Conservation (phyloP, 1,140 invertebrate species). For the Amphibalanus amphitrite region DNA sequence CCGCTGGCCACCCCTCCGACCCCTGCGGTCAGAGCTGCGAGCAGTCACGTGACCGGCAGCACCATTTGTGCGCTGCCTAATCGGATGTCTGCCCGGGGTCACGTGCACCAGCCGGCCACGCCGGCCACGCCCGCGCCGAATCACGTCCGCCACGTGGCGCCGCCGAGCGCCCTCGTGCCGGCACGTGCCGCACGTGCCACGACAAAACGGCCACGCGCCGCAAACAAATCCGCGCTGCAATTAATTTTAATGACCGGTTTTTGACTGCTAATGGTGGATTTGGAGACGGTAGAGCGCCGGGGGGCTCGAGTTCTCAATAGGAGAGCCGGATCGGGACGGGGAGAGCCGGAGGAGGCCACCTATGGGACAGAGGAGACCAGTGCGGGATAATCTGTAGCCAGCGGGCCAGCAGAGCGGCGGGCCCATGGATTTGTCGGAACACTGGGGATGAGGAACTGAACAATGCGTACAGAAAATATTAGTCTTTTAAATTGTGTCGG, state of each 20-base stretch:
- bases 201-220: neutral
- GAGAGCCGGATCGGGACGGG: neutral
- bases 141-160: neutral
- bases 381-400: no score
- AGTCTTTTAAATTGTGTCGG: no score
- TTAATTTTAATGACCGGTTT: slow-evolving; percentile 5
- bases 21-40: no score
- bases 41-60: no score
- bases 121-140: neutral
- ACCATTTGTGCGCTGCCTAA: neutral
- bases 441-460: no score
- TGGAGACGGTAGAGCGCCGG: neutral
- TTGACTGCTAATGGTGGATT: slow-evolving; percentile 1
- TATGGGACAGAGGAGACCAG: no score
- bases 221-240: slow-evolving; percentile 2
- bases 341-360: no score
- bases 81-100: neutral
- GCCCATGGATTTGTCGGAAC: no score
- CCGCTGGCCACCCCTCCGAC: no score
- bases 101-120: neutral
- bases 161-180: neutral
- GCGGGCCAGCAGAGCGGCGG: no score
- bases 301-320: neutral
- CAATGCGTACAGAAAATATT: no score
- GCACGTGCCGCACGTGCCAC: neutral